phyloP scores from a whole-genome alignment of 2,888 invertebrate genomes.

The Dysmachus trigonus region DNA sequence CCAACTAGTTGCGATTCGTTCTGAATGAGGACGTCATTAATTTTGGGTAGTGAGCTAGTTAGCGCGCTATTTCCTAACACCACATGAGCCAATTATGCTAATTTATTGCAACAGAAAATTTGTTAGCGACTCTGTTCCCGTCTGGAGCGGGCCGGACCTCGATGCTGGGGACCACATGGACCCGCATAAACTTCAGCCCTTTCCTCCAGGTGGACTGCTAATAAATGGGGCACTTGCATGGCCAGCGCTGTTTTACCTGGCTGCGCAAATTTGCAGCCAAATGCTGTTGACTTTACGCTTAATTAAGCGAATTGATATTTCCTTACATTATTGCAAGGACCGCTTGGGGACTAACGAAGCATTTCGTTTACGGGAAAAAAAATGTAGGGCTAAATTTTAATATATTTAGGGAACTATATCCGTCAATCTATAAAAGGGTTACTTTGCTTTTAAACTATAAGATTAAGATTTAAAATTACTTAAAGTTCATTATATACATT shows the following conservation, averaged over 20 bases:
- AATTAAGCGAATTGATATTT: constrained; percentile 28
- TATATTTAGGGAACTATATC: no score
- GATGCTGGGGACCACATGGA: not conserved
- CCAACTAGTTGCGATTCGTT: constrained; percentile 14
- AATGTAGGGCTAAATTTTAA: no score
- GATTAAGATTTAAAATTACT: no score
- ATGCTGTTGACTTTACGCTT: constrained; percentile 11
- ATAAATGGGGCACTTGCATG: constrained; percentile 19
- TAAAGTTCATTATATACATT: no score
- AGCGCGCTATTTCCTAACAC: constrained; percentile 4
- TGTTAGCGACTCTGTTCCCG: constrained; percentile 16
- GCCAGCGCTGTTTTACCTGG: not conserved
- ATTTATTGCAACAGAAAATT: constrained; percentile 33
- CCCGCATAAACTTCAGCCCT: not conserved
- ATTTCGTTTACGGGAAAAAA: not conserved
- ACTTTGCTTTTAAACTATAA: no score
- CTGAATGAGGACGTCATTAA: constrained; percentile 12
- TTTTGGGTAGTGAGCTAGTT: constrained; percentile 20
- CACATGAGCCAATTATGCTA: constrained; percentile 34
- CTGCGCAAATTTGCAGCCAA: not conserved
- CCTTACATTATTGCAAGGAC: not conserved
- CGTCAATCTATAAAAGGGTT: no score
- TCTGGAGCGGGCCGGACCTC: not conserved
- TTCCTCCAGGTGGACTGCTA: not conserved
- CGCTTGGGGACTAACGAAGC: not conserved